Percentiles rank a stretch among this genome's conserved stretches.
phyloP scores from a whole-genome alignment of 2,888 invertebrate species.

The Habroteleia sp. region DNA sequence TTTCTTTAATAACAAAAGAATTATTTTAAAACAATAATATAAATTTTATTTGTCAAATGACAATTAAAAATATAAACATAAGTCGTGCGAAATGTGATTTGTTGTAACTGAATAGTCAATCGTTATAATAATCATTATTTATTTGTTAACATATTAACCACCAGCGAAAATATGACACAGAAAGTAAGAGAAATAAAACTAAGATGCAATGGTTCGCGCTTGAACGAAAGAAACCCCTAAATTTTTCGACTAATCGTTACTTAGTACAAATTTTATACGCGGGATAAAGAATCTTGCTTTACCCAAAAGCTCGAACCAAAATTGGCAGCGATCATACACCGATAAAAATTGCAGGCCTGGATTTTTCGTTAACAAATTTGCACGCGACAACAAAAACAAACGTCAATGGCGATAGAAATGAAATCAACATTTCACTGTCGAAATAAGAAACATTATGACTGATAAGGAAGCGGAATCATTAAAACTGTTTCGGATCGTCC shows the following conservation, averaged over 20 bases:
- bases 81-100: not conserved
- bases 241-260: constrained; percentile 3
- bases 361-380: too few relatives aligned
- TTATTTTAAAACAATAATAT: constrained; percentile 19
- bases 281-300: too few relatives aligned
- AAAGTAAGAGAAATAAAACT: constrained; percentile 13
- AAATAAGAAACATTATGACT: constrained; percentile 1
- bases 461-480: constrained; percentile 9
- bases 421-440: too few relatives aligned
- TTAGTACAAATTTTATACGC: too few relatives aligned
- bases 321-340: too few relatives aligned
- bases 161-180: constrained; percentile 26
- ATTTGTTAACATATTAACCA: constrained; percentile 32
- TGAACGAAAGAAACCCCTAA: constrained; percentile 10
- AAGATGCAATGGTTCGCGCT: not conserved
- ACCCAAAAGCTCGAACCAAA: too few relatives aligned
- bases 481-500: constrained; percentile 28
- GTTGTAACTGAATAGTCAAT: constrained; percentile 8
- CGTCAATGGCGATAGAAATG: too few relatives aligned
- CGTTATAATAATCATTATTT: constrained; percentile 8
- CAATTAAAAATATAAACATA: constrained; percentile 1
- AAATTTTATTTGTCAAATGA: constrained; percentile 18
- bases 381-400: too few relatives aligned
- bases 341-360: too few relatives aligned
- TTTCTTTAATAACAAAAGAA: too few relatives aligned